Evolutionary conservation across 2,113 vertebrate species (phyloP), one percentile per base, ranked within the genome.

Genomic region (Aegotheles bennettii): DNA sequence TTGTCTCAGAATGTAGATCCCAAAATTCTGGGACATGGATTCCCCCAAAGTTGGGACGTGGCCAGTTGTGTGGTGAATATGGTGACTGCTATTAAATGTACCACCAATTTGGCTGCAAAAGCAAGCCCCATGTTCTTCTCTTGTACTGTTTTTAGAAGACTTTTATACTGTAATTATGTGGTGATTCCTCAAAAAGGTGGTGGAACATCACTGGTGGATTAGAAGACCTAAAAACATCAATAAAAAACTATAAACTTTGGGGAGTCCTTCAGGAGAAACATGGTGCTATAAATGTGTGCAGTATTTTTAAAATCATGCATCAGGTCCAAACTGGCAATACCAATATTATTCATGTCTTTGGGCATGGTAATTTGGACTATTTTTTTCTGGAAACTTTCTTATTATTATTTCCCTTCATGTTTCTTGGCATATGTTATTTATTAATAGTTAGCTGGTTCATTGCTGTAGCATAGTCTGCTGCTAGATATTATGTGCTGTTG

Each of bases 341-440:
- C 63, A 43, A 23, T 73, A 50, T 77, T 77, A 77, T 24, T 96
- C 38, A 7, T 74, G 20, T 63, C 56, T 84, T 90, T 0, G 1
- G 51, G 59, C 35, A 42, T 36, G 33, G 43, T 38, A 28, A 50
- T 81, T 57, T 35, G 23, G 20, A 70, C 7, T 57, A 9, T 59
- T 87, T 88, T n/a, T 78, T 86, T 88, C 86, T 93, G 85, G 89
- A 94, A 84, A 36, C 51, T 67, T 60, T 90, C 38, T 60, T 84
- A 10, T 43, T 69, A 9, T 89, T 82, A 56, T 92, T 93, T 59
- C 25, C 35, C 69, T n/a, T 88, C 31, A 16, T 68, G 7, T 74
- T 90, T 67, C 47, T 43, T 35, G 29, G 33, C 86, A 78, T 80
- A 25, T 89, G 54, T 47, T 87, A 80, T 59, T 88, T 84, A 87